These are phyloP conservation scores for Rhombomys opimus DNA, from an alignment of 2,113 vertebrate genomes.

Conservation along the genomic window DNA sequence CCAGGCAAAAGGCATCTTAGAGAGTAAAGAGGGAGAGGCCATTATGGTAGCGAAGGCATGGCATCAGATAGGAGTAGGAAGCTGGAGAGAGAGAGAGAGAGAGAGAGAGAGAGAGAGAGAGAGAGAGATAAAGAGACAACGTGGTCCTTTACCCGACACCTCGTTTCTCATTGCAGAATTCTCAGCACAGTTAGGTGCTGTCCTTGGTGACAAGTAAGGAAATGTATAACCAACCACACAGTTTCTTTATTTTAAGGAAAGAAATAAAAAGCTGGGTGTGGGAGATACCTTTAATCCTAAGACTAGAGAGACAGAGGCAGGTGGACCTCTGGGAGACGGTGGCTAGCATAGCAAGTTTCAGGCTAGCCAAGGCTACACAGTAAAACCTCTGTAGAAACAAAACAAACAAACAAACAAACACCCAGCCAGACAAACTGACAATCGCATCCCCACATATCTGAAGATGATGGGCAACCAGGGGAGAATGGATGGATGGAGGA, in stretches of 20 bases:
- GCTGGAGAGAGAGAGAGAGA: not conserved
- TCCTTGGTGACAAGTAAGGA: slow-evolving; percentile 63
- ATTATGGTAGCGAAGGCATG: too few relatives aligned
- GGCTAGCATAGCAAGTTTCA: not conserved
- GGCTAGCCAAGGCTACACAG: not conserved
- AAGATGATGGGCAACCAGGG: not conserved
- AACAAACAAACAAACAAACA: not conserved
- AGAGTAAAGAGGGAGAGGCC: not conserved
- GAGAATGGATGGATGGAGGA: not conserved
- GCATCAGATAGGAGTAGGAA: not conserved
- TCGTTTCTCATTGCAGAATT: slow-evolving; percentile 26
- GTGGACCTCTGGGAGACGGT: not conserved
- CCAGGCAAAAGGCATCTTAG: too few relatives aligned
- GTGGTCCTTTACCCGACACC: not conserved
- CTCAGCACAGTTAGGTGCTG: slow-evolving; percentile 8
- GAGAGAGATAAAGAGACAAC: not conserved
- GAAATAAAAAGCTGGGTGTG: not conserved
- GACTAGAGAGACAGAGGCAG: not conserved
- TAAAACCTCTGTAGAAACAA: not conserved
- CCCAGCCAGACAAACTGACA: not conserved
- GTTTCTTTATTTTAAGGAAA: slow-evolving; percentile 46
- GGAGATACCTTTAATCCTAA: not conserved
- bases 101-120: not conserved
- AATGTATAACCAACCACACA: slow-evolving; percentile 14
- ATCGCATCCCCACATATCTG: not conserved